These are phyloP conservation scores for Rotaria magnacalcarata DNA, from an alignment of 2,888 invertebrate species.

Conservation along the genomic window DNA sequence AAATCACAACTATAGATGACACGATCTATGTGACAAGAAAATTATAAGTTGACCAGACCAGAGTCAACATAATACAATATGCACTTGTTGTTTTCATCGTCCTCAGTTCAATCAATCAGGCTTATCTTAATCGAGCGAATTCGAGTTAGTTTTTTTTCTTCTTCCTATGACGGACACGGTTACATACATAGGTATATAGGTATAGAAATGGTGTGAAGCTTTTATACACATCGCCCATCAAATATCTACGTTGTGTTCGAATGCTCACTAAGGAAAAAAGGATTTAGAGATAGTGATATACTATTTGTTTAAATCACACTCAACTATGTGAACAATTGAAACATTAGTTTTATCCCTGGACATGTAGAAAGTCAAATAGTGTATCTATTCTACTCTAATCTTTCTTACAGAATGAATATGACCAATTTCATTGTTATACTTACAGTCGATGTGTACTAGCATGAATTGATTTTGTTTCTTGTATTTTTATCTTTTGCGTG, in stretches of 20 bases:
- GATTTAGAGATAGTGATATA: too few relatives aligned
- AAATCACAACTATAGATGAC: neutral
- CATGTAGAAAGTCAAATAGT: too few relatives aligned
- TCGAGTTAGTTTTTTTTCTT: neutral
- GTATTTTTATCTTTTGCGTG: neutral
- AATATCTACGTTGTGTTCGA: neutral
- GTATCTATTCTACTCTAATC: too few relatives aligned
- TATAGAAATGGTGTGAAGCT: neutral
- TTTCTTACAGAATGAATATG: neutral
- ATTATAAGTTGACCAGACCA: neutral
- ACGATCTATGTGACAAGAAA: neutral
- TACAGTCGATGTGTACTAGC: neutral
- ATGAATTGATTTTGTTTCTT: too few relatives aligned
- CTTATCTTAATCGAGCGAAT: constrained; percentile 22
- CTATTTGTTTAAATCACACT: too few relatives aligned
- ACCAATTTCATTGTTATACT: neutral
- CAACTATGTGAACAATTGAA: neutral
- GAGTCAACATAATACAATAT: neutral
- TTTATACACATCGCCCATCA: neutral
- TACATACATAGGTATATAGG: neutral
- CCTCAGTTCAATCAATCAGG: neutral
- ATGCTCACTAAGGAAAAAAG: too few relatives aligned
- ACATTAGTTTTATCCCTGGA: neutral
- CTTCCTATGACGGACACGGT: neutral
- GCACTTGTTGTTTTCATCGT: neutral